phyloP scores from a whole-genome alignment of 2,113 vertebrate genomes.

The Ailuropoda melanoleuca region DNA sequence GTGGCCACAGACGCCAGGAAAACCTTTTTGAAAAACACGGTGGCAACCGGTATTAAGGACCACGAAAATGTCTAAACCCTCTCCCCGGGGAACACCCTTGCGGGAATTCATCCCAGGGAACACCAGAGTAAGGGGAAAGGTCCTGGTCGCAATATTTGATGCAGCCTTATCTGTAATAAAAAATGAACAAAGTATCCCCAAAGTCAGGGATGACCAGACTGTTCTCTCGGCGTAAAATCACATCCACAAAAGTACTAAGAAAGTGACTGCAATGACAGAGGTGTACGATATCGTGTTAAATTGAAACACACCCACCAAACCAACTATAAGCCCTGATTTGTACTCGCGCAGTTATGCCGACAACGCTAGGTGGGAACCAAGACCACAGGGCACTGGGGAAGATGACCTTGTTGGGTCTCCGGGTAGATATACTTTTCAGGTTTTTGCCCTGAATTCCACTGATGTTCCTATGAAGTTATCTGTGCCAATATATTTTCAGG shows the following conservation, averaged over 20 bases:
- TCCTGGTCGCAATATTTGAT: neutral
- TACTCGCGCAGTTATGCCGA: fast-evolving
- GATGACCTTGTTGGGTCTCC: fast-evolving
- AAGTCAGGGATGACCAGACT: fast-evolving
- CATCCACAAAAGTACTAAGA: fast-evolving
- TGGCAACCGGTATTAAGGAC: neutral
- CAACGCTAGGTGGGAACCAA: fast-evolving
- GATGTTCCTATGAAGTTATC: neutral
- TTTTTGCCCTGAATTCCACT: neutral
- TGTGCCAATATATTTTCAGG: neutral
- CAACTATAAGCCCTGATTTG: fast-evolving
- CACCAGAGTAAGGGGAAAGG: neutral
- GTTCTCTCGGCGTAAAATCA: fast-evolving
- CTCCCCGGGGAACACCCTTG: fast-evolving
- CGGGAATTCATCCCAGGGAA: neutral
- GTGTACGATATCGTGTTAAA: fast-evolving
- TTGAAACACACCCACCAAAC: fast-evolving
- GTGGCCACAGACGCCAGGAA: fast-evolving
- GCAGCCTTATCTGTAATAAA: neutral
- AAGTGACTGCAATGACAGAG: fast-evolving
- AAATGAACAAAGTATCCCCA: neutral
- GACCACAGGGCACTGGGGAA: neutral
- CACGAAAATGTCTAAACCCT: neutral
- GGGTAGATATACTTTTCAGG: fast-evolving
- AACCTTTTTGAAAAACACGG: neutral